Conservation (phyloP, 1,140 invertebrate genomes). For the Drosophila bipectinata region DNA sequence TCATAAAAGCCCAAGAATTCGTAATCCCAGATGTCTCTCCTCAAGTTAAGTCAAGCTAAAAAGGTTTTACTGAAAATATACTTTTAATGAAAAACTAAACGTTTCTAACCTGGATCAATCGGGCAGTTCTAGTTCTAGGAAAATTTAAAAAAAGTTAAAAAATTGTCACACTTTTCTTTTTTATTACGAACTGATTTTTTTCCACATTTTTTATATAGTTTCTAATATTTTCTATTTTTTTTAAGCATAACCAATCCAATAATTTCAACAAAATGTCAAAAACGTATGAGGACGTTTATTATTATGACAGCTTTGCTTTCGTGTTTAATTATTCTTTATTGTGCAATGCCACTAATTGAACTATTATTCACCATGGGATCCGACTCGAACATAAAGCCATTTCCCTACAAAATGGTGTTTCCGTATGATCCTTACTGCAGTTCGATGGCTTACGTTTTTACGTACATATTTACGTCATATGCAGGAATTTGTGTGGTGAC, state of each 20-base stretch:
- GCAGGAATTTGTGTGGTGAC: conserved; percentile 83
- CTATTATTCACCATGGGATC: conserved; percentile 42
- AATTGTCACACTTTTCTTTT: no score
- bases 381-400: conserved; percentile 59
- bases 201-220: conserved; percentile 1
- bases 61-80: no score
- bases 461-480: conserved; percentile 75
- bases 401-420: conserved; percentile 82
- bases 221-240: background rate
- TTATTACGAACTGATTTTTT: background rate
- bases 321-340: conserved; percentile 77
- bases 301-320: conserved; percentile 67
- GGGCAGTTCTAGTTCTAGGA: no score
- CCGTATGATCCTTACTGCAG: conserved; percentile 54
- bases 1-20: no score
- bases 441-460: conserved; percentile 59
- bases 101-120: no score
- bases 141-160: no score
- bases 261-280: conserved; percentile 49
- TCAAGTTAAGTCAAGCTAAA: no score
- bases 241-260: conserved; percentile 17
- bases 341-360: conserved; percentile 72
- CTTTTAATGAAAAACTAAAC: no score
- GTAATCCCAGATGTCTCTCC: no score
- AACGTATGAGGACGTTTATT: conserved; percentile 65